A percentile compares a stretch with the other conserved stretches of the same genome.
phyloP scores from a whole-genome alignment of 2,113 vertebrate genomes.

The Epinephelus fuscoguttatus region DNA sequence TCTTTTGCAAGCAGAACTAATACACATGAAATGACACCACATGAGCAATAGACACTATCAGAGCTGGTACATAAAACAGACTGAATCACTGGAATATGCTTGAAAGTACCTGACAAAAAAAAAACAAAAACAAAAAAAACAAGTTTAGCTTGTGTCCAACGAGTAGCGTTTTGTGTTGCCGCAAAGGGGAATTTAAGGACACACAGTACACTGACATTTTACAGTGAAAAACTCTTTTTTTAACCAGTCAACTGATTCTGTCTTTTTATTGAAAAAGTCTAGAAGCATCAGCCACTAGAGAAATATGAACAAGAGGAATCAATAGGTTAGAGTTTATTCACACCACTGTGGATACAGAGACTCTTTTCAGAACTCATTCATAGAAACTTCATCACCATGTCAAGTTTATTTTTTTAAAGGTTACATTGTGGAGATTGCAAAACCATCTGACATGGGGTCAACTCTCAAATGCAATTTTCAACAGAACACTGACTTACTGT shows the following conservation, averaged over 20 bases:
- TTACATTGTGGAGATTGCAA: not conserved
- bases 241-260: not conserved
- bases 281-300: not conserved
- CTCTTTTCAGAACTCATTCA: constrained; percentile 5
- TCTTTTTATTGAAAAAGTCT: constrained; percentile 29
- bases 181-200: constrained; percentile 6
- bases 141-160: constrained; percentile 6
- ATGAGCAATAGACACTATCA: not conserved
- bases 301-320: constrained; percentile 26
- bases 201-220: not conserved
- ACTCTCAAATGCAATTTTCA: not conserved
- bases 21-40: constrained; percentile 5
- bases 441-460: not conserved
- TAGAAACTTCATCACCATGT: not conserved
- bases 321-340: constrained; percentile 14
- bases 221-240: not conserved
- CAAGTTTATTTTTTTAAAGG: constrained; percentile 25
- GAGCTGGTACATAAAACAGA: constrained; percentile 15
- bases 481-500: not conserved
- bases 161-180: not conserved
- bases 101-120: not conserved
- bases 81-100: not conserved
- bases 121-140: not conserved
- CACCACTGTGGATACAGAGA: not conserved
- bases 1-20: constrained; percentile 46